phyloP scores from a whole-genome alignment of 2,113 vertebrate species.

The Pavo muticus region DNA sequence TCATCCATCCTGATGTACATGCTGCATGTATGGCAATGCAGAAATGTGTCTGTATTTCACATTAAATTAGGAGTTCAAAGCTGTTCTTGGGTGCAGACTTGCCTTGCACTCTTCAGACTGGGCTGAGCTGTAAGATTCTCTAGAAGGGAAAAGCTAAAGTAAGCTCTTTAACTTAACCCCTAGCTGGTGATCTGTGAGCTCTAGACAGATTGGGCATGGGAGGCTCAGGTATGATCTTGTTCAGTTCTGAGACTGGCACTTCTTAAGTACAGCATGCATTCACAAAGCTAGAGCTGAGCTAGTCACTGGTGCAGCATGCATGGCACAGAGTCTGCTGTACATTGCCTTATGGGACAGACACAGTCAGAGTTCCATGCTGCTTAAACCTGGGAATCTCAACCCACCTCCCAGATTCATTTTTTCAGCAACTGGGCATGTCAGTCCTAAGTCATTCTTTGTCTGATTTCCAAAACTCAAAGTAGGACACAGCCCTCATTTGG shows the following conservation, averaged over 20 bases:
- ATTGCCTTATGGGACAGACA: neutral
- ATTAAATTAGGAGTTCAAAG: neutral
- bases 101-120: neutral
- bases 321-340: neutral
- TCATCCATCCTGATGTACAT: neutral
- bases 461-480: neutral
- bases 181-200: neutral
- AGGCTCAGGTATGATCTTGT: neutral
- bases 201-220: neutral
- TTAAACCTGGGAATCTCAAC: neutral
- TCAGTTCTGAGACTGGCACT: neutral
- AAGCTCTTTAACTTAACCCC: slow-evolving; percentile 47
- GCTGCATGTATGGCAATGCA: neutral
- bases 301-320: neutral
- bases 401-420: neutral
- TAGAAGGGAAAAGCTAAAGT: neutral
- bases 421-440: neutral
- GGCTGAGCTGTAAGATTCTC: neutral
- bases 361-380: neutral
- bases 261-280: neutral
- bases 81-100: neutral
- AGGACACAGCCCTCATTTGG: neutral
- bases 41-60: neutral
- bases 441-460: neutral
- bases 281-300: neutral